Base-by-base conservation (phyloP, 2,888 invertebrate species). In the Cantharis rustica region DNA sequence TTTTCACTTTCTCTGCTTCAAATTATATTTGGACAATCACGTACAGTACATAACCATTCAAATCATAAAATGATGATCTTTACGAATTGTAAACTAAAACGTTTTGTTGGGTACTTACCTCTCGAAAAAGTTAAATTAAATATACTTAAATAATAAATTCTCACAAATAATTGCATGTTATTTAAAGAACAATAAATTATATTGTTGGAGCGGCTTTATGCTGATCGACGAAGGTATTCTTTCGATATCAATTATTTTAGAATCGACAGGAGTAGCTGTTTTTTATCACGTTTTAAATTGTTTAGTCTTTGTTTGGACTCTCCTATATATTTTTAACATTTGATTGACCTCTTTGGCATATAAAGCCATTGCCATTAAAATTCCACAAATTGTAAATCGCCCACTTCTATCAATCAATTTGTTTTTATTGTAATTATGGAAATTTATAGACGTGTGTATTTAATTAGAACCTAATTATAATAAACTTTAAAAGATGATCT, bases 1-100 rank as follows among this genome's bases (percentile, higher is more conserved):
- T 69, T 70, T 74, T 75, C 71, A 71, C 75, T 75, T 75, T 75
- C 75, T 75, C 66, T 66, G 20, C 64, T 68, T n/a, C 62, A 71
- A 47, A 47, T 47, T 47, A 47, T 47, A 47, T 47, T 47, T 47
- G 47, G 47, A n/a, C n/a, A 47, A 47, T 47, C 47, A 47, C 47
- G n/a, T 47, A 47, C n/a, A 47, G 7, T 7, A 47, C n/a, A 47
- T 47, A 47, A 47, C 47, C n/a, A 13, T 47, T 47, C 4, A 47
- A 47, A 47, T 47, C 47, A 47, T 47, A 47, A n/a, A 47, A 7
- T 7, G n/a, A 47, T 7, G 47, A 47, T n/a, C 47, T 47, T 47
- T n/a, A 47, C 0, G 47, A 47, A 47, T n/a, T 47, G 47, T n/a
- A 47, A n/a, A n/a, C 47, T 13, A 47, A 47, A 47, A 47, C n/a